A percentile compares a stretch with the other conserved stretches of the same genome.
Evolutionary conservation across 2,113 vertebrate genomes (phyloP).

Genomic region (Nyctereutes procyonoides): DNA sequence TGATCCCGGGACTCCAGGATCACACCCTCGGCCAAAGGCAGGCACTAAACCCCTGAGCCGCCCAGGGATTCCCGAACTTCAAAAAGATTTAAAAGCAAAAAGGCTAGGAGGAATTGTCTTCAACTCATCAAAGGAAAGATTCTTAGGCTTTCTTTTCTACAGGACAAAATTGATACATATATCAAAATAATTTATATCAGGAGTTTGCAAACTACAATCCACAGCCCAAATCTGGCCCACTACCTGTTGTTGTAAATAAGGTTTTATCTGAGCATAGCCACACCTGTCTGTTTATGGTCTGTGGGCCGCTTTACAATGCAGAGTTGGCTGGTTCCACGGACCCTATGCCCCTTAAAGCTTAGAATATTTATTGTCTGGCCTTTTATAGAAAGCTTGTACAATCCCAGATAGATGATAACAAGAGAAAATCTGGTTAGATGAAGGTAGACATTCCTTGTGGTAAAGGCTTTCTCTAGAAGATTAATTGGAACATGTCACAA

Average conservation of each 20-base stretch:
- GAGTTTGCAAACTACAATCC: not conserved
- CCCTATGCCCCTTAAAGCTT: not conserved
- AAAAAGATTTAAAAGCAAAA: slow-evolving; percentile 36
- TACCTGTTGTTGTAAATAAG: not conserved
- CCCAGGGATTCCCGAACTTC: not conserved
- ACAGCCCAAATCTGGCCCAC: not conserved
- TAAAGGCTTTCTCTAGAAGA: not conserved
- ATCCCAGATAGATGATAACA: not conserved
- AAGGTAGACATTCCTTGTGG: not conserved
- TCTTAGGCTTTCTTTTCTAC: not conserved
- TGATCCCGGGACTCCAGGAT: too few relatives aligned
- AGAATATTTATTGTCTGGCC: not conserved
- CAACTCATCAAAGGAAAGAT: slow-evolving; percentile 28
- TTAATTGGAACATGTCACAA: not conserved
- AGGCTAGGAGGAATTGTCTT: not conserved
- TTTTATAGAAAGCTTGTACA: not conserved
- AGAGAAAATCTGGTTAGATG: not conserved
- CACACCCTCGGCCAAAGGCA: too few relatives aligned
- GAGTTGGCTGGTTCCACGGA: not conserved
- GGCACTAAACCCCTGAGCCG: too few relatives aligned
- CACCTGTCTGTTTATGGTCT: not conserved
- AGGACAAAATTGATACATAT: not conserved
- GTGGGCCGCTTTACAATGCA: not conserved
- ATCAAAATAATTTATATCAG: slow-evolving; percentile 11
- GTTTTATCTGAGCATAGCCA: not conserved